Evolutionary conservation across 2,113 vertebrate species (phyloP), one percentile per base, ranked within the genome.

Genomic region (Cichladusa arquata): DNA sequence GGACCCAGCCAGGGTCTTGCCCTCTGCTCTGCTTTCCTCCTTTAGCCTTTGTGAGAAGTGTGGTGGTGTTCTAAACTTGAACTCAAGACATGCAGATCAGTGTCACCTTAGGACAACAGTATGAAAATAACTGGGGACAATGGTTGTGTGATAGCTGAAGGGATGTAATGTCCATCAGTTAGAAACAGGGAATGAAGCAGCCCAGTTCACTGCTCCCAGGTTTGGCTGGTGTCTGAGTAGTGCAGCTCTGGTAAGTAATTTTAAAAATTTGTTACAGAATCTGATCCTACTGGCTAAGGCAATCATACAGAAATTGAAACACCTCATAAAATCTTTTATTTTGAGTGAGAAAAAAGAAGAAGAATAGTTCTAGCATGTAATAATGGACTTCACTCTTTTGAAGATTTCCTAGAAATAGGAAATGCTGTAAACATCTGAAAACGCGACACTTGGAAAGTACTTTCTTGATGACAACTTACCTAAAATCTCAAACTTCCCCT

Each of bases 181-280:
- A 24, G 45, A 34, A 73, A 54, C 11, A 14, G 31, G 12, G 8
- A 87, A 36, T 8, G 58, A 47, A 54, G 66, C 56, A 79, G 34
- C 23, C n/a, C 5, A 0, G 0, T 20, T 5, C 42, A 5, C 33
- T 62, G 48, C 19, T 76, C 31, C 42, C 62, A 23, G 4, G 16
- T 44, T 78, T 65, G 56, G 33, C 26, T 3, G 5, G 12, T 7
- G 2, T 65, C 74, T 66, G 36, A 66, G 60, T n/a, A 48, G 12
- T n/a, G n/a, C 20, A 38, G 60, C 22, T 58, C 23, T 40, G 54
- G 14, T 8, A 33, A 50, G 16, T 11, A 54, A 16, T 47, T 78
- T 58, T 70, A 45, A 54, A 81, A 54, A 16, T 24, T 40, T 40
- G 14, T 23, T 47, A 29, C 6, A 58, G 23, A 57, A 20, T 45